Conservation (phyloP, 2,113 vertebrate species). For the Ornithorhynchus anatinus region DNA sequence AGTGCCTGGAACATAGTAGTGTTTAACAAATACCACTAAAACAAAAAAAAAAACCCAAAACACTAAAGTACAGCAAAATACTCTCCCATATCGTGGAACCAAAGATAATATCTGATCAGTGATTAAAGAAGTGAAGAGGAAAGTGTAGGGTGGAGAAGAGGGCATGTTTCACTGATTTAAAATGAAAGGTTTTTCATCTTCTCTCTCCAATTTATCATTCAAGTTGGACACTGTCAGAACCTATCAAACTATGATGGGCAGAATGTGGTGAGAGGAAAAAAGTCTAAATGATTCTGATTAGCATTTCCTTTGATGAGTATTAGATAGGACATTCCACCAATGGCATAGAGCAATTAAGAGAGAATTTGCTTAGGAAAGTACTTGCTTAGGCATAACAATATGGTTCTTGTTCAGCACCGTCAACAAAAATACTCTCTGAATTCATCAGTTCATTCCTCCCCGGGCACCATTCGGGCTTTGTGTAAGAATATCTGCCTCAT, state of each 20-base stretch:
- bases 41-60: neutral
- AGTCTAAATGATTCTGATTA: too few species aligned
- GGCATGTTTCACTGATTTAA: too few species aligned
- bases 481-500: neutral
- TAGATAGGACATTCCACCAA: neutral
- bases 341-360: too few species aligned
- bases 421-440: neutral
- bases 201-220: too few species aligned
- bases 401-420: neutral
- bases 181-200: too few species aligned
- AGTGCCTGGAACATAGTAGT: too few species aligned
- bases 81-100: too few species aligned
- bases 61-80: too few species aligned
- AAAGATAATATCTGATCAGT: too few species aligned
- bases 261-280: neutral
- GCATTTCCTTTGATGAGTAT: neutral
- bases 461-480: neutral
- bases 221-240: neutral
- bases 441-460: neutral
- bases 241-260: neutral
- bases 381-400: neutral
- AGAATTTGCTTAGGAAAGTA: too few species aligned
- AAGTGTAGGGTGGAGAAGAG: too few species aligned
- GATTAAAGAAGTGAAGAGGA: too few species aligned
- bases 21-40: neutral